phyloP scores from a whole-genome alignment of 1,140 invertebrate genomes.

The Chymomyza costata region DNA sequence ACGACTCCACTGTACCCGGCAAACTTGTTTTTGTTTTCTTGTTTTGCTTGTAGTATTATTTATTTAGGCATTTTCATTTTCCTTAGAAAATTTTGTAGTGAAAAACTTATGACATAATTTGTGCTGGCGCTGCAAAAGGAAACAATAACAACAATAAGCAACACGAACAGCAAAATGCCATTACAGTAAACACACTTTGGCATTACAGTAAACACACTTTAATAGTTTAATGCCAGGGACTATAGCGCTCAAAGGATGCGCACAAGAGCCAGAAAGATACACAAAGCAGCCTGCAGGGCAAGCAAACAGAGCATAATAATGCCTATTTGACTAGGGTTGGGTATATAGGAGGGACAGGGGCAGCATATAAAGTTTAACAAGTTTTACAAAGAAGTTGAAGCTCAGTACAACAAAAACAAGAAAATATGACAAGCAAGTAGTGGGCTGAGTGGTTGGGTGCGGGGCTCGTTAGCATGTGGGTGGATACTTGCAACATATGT shows the following conservation, averaged over 20 bases:
- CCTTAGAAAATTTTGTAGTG: conserved; percentile 17
- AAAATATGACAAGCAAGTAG: conserved; percentile 15
- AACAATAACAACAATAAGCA: too few relatives aligned
- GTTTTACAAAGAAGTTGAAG: conserved; percentile 55
- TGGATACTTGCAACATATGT: conserved; percentile 65
- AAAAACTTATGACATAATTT: too few relatives aligned
- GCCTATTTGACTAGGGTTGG: conserved; percentile 31
- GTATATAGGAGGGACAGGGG: conserved; percentile 3
- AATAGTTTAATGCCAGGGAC: conserved; percentile 50
- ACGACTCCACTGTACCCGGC: too few relatives aligned
- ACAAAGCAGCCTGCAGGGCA: not conserved
- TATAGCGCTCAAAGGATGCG: conserved; percentile 20
- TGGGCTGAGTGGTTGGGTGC: conserved; percentile 6
- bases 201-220: conserved; percentile 48
- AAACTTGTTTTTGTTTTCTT: too few relatives aligned
- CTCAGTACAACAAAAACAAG: conserved; percentile 20
- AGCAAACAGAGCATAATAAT: conserved; percentile 29
- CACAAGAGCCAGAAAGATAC: not conserved
- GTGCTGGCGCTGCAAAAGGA: conserved; percentile 5
- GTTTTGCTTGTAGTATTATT: conserved; percentile 45
- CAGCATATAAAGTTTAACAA: conserved; percentile 45
- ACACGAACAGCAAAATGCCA: conserved; percentile 32
- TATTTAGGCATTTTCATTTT: conserved; percentile 40
- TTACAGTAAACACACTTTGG: conserved; percentile 49
- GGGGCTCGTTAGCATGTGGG: too few relatives aligned